Percentiles rank a stretch among this genome's conserved stretches.
These are phyloP conservation scores for Zosterops japonicus DNA, from an alignment of 2,113 vertebrate genomes.

Conservation along the genomic window DNA sequence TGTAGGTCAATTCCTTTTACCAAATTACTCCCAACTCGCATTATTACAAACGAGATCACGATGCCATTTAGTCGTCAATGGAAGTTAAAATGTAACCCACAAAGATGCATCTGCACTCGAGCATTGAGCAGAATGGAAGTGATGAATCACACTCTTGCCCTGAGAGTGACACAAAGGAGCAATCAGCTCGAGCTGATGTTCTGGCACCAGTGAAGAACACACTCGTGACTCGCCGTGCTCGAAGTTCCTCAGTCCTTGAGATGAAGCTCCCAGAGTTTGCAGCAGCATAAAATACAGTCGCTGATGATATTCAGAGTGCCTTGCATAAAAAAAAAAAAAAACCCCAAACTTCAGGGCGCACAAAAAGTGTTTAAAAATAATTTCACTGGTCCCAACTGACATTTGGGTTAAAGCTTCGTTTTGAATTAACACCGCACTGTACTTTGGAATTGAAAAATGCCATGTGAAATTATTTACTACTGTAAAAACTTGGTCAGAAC, in stretches of 20 bases:
- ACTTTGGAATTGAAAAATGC: background rate
- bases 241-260: background rate
- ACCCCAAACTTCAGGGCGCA: background rate
- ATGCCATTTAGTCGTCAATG: background rate
- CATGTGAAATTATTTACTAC: background rate
- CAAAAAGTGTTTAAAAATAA: conserved; percentile 12
- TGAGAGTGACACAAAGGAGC: conserved; percentile 35
- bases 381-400: conserved; percentile 16
- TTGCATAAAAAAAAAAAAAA: background rate
- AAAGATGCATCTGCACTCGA: background rate
- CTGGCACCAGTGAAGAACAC: background rate
- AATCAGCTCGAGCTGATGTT: conserved; percentile 33
- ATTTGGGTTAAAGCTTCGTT: conserved; percentile 4
- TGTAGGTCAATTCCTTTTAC: background rate
- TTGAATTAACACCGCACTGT: fast-evolving
- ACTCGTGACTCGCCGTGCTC: background rate
- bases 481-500: background rate
- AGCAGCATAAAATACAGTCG: background rate
- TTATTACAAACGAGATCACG: background rate
- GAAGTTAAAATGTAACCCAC: background rate
- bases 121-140: background rate
- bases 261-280: background rate
- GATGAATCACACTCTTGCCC: conserved; percentile 47
- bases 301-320: background rate
- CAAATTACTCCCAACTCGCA: background rate